Evolutionary conservation across 2,888 invertebrate species (phyloP).

Genomic region (Piscicola geometra): DNA sequence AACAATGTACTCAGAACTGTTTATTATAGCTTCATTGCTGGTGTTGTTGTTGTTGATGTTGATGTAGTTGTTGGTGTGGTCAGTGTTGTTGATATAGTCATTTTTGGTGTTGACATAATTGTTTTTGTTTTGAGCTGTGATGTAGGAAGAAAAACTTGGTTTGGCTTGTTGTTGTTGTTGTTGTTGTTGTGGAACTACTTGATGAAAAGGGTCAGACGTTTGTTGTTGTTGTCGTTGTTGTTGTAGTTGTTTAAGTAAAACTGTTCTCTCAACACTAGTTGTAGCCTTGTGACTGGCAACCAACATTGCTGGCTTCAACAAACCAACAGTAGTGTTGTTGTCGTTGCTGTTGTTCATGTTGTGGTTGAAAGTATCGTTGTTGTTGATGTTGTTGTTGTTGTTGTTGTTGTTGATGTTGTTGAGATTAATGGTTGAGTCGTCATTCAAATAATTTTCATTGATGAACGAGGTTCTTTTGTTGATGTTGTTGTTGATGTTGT

Average conservation of each 20-base stretch:
- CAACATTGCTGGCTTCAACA: background rate
- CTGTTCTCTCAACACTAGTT: background rate
- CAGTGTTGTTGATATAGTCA: background rate
- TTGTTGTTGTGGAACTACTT: background rate
- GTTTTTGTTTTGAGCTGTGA: background rate
- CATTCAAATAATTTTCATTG: background rate
- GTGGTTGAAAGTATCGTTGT: background rate
- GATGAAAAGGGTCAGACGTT: background rate
- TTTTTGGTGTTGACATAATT: background rate
- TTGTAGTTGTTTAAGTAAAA: background rate
- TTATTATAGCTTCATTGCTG: background rate
- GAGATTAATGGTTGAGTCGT: background rate
- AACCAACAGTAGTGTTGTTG: background rate
- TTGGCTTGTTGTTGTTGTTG: background rate
- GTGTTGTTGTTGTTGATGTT: background rate
- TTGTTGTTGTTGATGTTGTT: background rate
- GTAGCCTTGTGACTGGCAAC: background rate
- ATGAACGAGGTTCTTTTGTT: background rate
- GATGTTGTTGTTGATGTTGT: background rate
- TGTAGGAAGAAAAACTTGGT: background rate
- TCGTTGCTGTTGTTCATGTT: slow-evolving; percentile 11
- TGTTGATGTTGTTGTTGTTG: slow-evolving; percentile 7
- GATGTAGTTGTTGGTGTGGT: background rate
- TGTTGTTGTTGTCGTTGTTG: slow-evolving; percentile 7
- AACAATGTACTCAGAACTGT: background rate